Percentiles rank a stretch among this genome's conserved stretches.
phyloP scores from a whole-genome alignment of 2,888 invertebrate species.

The Troides helena region DNA sequence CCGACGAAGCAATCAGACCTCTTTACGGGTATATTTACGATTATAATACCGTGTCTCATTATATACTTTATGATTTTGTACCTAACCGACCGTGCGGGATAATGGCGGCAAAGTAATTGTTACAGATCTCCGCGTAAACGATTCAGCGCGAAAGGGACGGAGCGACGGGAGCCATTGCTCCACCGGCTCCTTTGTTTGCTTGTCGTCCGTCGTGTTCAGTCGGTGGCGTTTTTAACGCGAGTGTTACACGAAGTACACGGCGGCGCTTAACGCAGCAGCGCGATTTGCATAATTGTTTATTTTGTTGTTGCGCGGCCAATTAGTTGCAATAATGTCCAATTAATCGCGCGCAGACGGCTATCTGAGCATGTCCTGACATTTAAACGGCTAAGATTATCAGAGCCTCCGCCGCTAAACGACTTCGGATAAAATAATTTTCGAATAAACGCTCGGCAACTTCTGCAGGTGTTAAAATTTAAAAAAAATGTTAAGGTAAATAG shows the following conservation, averaged over 20 bases:
- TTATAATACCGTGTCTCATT: constrained; percentile 78
- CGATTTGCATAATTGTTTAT: constrained; percentile 27
- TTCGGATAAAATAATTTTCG: constrained; percentile 2
- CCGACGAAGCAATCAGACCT: constrained; percentile 79
- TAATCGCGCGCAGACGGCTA: constrained; percentile 5
- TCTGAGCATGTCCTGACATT: constrained; percentile 6
- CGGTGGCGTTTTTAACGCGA: constrained; percentile 29
- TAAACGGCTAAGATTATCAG: constrained; percentile 7
- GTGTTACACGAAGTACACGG: neutral
- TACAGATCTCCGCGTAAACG: constrained; percentile 57
- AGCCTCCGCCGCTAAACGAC: neutral
- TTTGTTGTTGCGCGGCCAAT: constrained; percentile 18
- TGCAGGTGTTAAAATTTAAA: constrained; percentile 8
- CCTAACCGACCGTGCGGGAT: constrained; percentile 60
- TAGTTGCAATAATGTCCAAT: constrained; percentile 17
- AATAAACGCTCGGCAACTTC: neutral
- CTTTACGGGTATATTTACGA: constrained; percentile 79
- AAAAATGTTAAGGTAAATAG: constrained; percentile 4
- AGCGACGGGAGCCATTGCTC: constrained; percentile 31
- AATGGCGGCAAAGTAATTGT: constrained; percentile 71
- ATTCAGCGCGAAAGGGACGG: constrained; percentile 43
- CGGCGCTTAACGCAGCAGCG: constrained; percentile 6
- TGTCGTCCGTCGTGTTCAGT: constrained; percentile 23
- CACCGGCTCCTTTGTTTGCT: constrained; percentile 35
- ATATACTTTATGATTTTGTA: constrained; percentile 78